phyloP scores from a whole-genome alignment of 2,797 vertebrate species.

The Phrynocephalus forsythii region DNA sequence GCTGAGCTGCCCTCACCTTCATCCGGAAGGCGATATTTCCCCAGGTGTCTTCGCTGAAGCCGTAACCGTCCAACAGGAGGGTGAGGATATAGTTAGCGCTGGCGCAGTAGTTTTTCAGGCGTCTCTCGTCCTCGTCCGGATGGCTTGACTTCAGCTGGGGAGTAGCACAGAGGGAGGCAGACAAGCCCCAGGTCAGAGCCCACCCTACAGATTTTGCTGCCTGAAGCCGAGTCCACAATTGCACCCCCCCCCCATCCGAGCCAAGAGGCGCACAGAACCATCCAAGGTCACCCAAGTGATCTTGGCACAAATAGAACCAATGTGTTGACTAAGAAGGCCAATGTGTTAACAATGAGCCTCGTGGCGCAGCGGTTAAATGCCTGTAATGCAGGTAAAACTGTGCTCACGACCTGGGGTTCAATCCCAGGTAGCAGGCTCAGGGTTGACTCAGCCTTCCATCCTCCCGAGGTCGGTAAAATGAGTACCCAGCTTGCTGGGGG shows the following conservation, averaged over 20 bases:
- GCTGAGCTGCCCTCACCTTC: conserved; percentile 68
- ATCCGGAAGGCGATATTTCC: conserved; percentile 77
- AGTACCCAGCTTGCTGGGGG: no score
- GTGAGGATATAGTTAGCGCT: conserved; percentile 78
- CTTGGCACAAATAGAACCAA: no score
- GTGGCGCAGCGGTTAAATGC: no score
- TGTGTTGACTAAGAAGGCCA: no score
- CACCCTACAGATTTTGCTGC: neutral
- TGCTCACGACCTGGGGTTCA: no score
- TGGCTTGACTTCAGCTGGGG: conserved; percentile 69
- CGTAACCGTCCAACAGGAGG: conserved; percentile 76
- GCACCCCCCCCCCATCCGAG: no score
- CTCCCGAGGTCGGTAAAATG: no score
- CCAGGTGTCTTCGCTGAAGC: conserved; percentile 76
- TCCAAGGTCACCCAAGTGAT: neutral
- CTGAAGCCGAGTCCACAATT: no score
- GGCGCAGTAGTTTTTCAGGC: conserved; percentile 76
- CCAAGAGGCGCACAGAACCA: neutral
- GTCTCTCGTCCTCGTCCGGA: conserved; percentile 51
- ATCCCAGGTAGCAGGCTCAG: no score
- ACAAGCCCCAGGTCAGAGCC: neutral
- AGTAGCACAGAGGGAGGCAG: rapidly evolving
- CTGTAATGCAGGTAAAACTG: no score
- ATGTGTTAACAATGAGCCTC: no score
- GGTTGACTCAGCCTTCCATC: no score